Evolutionary conservation across 1,140 invertebrate genomes (phyloP), one percentile per base, ranked within the genome.

Genomic region (Odontomachus brunneus): DNA sequence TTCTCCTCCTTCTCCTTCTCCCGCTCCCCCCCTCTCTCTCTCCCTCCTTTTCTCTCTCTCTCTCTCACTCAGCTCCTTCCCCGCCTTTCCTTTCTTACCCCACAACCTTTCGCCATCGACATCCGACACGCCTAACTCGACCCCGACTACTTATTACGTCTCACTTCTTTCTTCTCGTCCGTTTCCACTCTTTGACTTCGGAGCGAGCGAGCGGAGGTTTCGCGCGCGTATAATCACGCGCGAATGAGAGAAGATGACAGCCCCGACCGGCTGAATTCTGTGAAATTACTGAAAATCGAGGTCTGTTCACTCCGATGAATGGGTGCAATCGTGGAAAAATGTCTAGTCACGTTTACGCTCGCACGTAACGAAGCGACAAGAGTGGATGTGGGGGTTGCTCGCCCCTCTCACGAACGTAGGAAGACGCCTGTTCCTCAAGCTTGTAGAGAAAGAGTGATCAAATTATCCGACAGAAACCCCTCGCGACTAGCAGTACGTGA

Each of bases 311-410:
- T 26, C 48, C 49, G 12, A 17, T 88, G 86, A 88, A 88, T 88
- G 72, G 57, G 15, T 59, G 86, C 86, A 88, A 88, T 88, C 80
- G 74, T 19, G 74, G 84, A 78, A 71, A 86, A 85, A 83, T 81
- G 59, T 69, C 86, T 82, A 82, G 87, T 87, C 87, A 87, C 87
- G 87, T 82, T 87, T 88, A 63, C 66, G 60, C 72, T 49, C 51
- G 29, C 60, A 48, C 57, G 66, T 59, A 76, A 69, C 55, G 71
- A 62, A 82, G 51, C 71, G 55, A 51, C 55, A 24, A 29, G 44
- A 44, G 69, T 48, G 22, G n/a, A 44, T 19, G 38, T 0, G 24
- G 38, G 17, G 26, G 22, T 57, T 12, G 26, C 53, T 26, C 15
- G 55, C 33, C 53, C 12, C 78, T 69, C 51, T 78, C 69, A 69